These are phyloP conservation scores for Sminthopsis crassicaudata DNA, from an alignment of 2,113 vertebrate species.

Conservation along the genomic window DNA sequence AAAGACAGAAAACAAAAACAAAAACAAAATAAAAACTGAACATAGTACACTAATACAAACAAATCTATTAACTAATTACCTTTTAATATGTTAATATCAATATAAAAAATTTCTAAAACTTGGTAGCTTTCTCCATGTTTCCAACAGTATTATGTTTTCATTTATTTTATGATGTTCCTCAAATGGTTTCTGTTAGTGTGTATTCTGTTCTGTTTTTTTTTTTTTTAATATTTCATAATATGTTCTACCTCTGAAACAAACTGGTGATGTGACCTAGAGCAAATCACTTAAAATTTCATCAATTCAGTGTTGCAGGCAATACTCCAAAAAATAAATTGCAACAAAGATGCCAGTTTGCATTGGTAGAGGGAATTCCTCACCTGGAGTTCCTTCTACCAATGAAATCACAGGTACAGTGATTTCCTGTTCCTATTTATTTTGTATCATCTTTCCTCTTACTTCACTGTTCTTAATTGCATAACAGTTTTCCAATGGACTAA, in stretches of 20 bases:
- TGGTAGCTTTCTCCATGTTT: neutral
- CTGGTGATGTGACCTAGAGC: neutral
- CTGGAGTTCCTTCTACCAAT: neutral
- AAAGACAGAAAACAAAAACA: neutral
- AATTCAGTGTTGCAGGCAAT: neutral
- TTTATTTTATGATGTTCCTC: neutral
- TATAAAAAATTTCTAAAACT: no score
- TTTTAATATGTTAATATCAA: neutral
- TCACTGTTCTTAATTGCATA: neutral
- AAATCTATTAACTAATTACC: neutral
- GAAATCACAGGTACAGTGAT: neutral
- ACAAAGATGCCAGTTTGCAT: neutral
- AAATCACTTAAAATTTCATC: neutral
- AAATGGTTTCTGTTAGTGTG: neutral
- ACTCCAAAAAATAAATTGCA: neutral
- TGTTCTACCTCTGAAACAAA: neutral
- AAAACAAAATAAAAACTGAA: neutral
- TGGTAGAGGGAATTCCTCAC: neutral
- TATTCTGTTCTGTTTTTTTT: neutral
- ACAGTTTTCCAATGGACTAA: neutral
- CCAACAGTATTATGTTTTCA: neutral
- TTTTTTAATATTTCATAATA: neutral
- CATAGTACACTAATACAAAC: neutral
- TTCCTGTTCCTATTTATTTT: neutral
- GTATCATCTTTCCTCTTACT: neutral